Evolutionary conservation across 2,888 invertebrate genomes (phyloP), one percentile per base, ranked within the genome.

Genomic region (Aphodius granarius): DNA sequence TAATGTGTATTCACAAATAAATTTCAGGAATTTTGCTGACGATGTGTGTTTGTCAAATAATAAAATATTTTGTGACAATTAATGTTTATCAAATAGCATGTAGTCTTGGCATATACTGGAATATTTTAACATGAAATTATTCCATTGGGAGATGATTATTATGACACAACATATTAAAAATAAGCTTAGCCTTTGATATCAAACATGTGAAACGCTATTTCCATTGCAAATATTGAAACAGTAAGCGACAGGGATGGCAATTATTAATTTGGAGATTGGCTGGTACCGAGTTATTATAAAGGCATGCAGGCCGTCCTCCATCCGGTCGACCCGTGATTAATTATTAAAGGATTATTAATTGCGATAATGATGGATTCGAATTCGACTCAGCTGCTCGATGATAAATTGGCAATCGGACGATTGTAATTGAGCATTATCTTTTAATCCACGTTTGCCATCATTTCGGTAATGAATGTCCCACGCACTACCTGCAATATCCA

Each of bases 331-430:
- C 68, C n/a, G 22, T 68, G 20, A 68, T 68, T 68, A 68, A 68
- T 20, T 20, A 20, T 68, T 68, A 68, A 68, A 22, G 68, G 68
- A 68, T 68, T 68, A 68, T 68, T 68, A 68, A 68, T 68, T 68
- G 68, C 21, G 18, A 68, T 68, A 68, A 21, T 68, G 68, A 68
- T 68, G 68, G 68, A 21, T 20, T 68, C 20, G 19, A 13, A 13
- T 20, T 68, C 20, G 20, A 68, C n/a, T n/a, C 68, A 15, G 16
- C 9, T 20, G 20, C n/a, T 43, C 43, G 43, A 43, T 68, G 22
- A 68, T 68, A 20, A 68, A 68, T 68, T 68, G 19, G 21, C 22
- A 18, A 6, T n/a, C 22, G 22, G 13, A 68, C 22, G 20, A 20
- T 68, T 20, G 20, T 68, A 68, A 68, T 68, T 68, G 20, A 20